Evolutionary conservation across 2,797 vertebrate species (phyloP), one percentile per base, ranked within the genome.

Genomic region (Neomorphus geoffroyi): DNA sequence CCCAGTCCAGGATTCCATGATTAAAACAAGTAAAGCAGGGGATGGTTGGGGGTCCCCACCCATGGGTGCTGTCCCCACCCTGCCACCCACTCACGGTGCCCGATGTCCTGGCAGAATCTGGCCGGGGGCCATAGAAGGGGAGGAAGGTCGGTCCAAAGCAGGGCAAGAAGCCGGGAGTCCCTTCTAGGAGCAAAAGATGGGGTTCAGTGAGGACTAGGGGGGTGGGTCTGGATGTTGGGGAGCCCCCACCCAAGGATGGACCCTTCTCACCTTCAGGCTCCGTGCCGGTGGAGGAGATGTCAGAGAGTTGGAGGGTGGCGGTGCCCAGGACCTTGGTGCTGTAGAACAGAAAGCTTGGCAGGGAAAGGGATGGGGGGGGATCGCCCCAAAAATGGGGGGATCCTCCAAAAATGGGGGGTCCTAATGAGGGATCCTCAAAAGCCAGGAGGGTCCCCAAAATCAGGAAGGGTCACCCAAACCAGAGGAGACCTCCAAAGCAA

Each of bases 91-190:
- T 82, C 72, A 70, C 86, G 1, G 56, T 24, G n/a, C 11, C 10
- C 58, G 39, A 0, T 10, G 46, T 74, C 61, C 18, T 4, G 43
- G 73, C 19, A 13, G 78, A 2, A 10, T 78, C 65, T 0, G 9
- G 5, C 41, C n/a, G 57, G 88, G 86, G 75, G 35, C 97, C 96
- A 1, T 66, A 97, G 41, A 98, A 82, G 21, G 92, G 96, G 57
- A 98, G 90, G 56, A 98, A 98, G 82, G 93, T 90, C 65, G 98
- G 98, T 4, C 98, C 98, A 1, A 98, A 98, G 84, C 84, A 97
- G 50, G 98, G 98, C 18, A 96, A 37, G 86, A 97, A 98, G 6
- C 97, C 96, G 0, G 96, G 93, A 65, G 62, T 84, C 23, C 53
- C 81, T 26, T 96, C 98, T 98, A 83, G 37, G 91, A 80, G 32